Evolutionary conservation across 2,888 invertebrate genomes (phyloP).

Genomic region (Cacoxenus indagator): DNA sequence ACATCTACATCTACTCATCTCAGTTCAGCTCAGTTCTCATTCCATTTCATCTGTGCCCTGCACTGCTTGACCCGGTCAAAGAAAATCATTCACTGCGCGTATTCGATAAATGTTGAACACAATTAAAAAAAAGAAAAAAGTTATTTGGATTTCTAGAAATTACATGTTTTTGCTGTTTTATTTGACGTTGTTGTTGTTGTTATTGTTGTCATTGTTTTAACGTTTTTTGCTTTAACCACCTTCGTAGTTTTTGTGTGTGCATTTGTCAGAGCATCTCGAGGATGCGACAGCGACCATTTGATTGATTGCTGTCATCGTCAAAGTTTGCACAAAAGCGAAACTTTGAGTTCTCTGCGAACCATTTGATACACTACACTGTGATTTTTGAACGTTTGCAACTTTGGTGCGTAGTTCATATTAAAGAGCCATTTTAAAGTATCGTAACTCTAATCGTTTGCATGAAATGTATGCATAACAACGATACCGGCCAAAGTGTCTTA

Average conservation of each 20-base stretch:
- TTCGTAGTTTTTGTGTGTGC: not conserved
- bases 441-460: not conserved
- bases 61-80: not conserved
- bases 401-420: not conserved
- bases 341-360: not conserved
- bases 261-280: not conserved
- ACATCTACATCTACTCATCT: no score
- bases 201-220: not conserved
- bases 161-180: not conserved
- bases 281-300: not conserved
- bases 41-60: no score
- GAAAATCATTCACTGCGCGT: not conserved
- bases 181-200: not conserved
- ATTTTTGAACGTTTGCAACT: no score
- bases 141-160: not conserved
- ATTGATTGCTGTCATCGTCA: slow-evolving; percentile 14
- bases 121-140: no score
- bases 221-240: not conserved
- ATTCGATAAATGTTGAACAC: not conserved
- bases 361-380: not conserved
- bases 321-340: not conserved
- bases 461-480: no score
- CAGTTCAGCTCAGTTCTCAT: no score
- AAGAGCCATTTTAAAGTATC: not conserved
- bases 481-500: no score